Evolutionary conservation across 2,113 vertebrate species (phyloP).

Genomic region (Orientallactaga bullata): DNA sequence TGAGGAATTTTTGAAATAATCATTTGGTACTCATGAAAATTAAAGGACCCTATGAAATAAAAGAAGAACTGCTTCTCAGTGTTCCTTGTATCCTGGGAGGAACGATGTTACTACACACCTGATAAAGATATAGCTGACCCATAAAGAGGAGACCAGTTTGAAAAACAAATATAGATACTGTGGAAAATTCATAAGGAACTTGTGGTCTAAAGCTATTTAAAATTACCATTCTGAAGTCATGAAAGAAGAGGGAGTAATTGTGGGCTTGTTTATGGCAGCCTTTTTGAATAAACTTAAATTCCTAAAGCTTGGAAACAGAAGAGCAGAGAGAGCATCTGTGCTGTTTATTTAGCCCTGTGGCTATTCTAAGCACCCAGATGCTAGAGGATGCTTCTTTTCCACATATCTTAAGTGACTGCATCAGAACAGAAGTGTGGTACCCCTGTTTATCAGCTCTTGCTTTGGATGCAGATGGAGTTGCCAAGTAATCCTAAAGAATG

Average conservation of each 20-base stretch:
- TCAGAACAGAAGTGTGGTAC: neutral
- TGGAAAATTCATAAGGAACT: slow-evolving; percentile 94
- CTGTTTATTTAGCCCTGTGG: neutral
- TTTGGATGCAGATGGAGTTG: neutral
- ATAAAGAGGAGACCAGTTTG: slow-evolving; percentile 90
- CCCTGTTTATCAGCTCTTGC: neutral
- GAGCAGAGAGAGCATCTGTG: slow-evolving; percentile 16
- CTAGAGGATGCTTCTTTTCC: neutral
- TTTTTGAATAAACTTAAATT: slow-evolving; percentile 74
- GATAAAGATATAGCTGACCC: slow-evolving; percentile 92
- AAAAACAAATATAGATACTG: slow-evolving; percentile 91
- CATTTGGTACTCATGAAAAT: slow-evolving; percentile 93
- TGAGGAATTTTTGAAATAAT: slow-evolving; percentile 92
- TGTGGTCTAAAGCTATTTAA: slow-evolving; percentile 85
- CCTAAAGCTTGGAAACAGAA: slow-evolving; percentile 67
- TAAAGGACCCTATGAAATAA: slow-evolving; percentile 91
- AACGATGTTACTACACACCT: slow-evolving; percentile 89
- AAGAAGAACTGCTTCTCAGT: slow-evolving; percentile 93
- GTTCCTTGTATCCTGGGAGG: slow-evolving; percentile 91
- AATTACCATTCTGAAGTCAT: slow-evolving; percentile 30
- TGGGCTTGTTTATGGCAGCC: slow-evolving; percentile 78
- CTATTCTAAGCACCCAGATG: neutral
- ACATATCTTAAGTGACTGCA: neutral
- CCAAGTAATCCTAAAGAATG: neutral
- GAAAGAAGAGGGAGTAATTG: slow-evolving; percentile 51